phyloP scores from a whole-genome alignment of 2,888 invertebrate species.

The Antitype chi region DNA sequence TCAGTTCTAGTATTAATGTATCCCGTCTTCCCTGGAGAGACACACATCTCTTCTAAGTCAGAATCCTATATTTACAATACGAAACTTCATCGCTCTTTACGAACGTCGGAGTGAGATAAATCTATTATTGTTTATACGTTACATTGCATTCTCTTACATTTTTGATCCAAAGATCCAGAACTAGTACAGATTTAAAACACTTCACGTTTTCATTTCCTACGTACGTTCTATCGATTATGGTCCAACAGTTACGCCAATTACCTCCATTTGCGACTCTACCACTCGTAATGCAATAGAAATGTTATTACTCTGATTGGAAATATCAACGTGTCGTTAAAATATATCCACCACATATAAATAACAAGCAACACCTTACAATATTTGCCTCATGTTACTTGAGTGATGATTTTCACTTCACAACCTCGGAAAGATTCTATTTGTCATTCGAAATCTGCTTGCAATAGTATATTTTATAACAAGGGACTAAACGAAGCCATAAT shows the following conservation, averaged over 20 bases:
- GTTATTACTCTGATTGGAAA: slow-evolving; percentile 29
- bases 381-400: slow-evolving; percentile 24
- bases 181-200: slow-evolving; percentile 33
- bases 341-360: slow-evolving; percentile 8
- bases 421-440: too few relatives aligned
- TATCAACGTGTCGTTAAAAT: slow-evolving; percentile 33
- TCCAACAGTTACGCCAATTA: slow-evolving; percentile 57
- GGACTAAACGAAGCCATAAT: too few relatives aligned
- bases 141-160: neutral
- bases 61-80: neutral
- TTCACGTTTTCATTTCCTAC: slow-evolving; percentile 36
- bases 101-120: neutral
- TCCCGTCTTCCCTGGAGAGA: neutral
- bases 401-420: too few relatives aligned
- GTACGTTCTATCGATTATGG: slow-evolving; percentile 47
- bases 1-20: slow-evolving; percentile 25
- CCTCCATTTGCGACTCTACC: slow-evolving; percentile 32
- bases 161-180: slow-evolving; percentile 2
- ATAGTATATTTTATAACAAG: too few relatives aligned
- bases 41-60: neutral
- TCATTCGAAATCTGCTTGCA: too few relatives aligned
- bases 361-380: slow-evolving; percentile 5
- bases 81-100: slow-evolving; percentile 6
- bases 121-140: neutral
- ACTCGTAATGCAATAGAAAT: slow-evolving; percentile 20